Evolutionary conservation across 2,888 invertebrate species (phyloP).

Genomic region (Caenorhabditis drosophilae): DNA sequence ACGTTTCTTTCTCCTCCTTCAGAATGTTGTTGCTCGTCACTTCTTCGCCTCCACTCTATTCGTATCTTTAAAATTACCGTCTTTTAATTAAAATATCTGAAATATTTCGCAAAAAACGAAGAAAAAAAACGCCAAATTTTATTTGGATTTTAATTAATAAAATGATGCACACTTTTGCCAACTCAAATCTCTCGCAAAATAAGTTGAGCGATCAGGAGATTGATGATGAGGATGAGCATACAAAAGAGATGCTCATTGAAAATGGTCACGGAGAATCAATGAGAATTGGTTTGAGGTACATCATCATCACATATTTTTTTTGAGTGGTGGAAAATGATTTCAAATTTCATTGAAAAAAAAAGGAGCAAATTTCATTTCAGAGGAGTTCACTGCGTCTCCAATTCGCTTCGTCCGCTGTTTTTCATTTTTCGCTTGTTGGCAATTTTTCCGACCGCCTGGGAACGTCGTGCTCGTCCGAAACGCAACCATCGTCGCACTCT

Average conservation of each 20-base stretch:
- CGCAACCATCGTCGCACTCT: conserved; percentile 10
- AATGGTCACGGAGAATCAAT: conserved; percentile 10
- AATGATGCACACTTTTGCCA: conserved; percentile 1
- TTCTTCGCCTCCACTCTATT: no score
- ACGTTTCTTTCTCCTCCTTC: no score
- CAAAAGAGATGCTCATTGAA: not conserved
- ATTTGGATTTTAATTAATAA: not conserved
- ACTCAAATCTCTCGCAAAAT: not conserved
- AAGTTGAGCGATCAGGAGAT: not conserved
- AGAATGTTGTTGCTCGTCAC: no score
- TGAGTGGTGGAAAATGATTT: no score
- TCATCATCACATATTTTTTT: conserved; percentile 9
- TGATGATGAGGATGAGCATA: not conserved
- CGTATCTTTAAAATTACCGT: no score
- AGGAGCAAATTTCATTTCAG: conserved; percentile 40
- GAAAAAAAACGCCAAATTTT: not conserved
- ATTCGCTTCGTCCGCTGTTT: conserved; percentile 50
- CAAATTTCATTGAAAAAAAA: no score
- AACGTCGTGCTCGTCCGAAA: conserved; percentile 16
- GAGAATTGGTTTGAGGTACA: conserved; percentile 5
- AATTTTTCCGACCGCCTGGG: conserved; percentile 49
- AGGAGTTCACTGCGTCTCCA: conserved; percentile 51
- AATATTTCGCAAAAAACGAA: no score
- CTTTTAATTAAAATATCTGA: no score
- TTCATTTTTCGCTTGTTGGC: conserved; percentile 49